Conservation (phyloP, 2,888 invertebrate genomes). For the Eupithecia abbreviata region DNA sequence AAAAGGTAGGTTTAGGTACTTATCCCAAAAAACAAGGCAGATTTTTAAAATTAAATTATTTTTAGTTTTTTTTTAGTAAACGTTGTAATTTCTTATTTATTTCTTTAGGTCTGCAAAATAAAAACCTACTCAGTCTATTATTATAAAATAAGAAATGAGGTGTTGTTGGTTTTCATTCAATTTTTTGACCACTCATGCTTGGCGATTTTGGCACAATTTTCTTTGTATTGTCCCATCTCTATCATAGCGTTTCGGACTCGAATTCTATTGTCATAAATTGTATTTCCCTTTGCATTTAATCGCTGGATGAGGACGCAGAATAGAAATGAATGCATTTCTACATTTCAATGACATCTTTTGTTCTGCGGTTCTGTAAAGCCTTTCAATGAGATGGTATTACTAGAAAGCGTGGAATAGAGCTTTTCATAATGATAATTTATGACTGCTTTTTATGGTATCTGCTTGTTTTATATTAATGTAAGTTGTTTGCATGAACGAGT, state of each 20-base stretch:
- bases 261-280: constrained; percentile 24
- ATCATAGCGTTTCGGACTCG: constrained; percentile 10
- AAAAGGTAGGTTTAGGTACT: too few species aligned
- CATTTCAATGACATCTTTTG: constrained; percentile 1
- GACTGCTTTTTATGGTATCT: not conserved
- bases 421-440: constrained; percentile 1
- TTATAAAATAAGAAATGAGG: too few species aligned
- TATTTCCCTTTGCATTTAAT: constrained; percentile 10
- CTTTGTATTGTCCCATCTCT: too few species aligned
- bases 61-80: too few species aligned
- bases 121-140: too few species aligned
- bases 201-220: too few species aligned
- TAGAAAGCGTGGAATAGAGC: not conserved
- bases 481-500: not conserved
- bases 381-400: not conserved
- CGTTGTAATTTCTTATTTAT: too few species aligned
- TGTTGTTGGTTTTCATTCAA: too few species aligned
- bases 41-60: too few species aligned
- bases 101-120: too few species aligned
- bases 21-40: too few species aligned
- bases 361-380: constrained; percentile 4
- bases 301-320: not conserved
- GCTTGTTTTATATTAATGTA: not conserved
- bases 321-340: constrained; percentile 1
- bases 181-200: too few species aligned